phyloP scores from a whole-genome alignment of 2,888 invertebrate species.

The Epinotia demarniana region DNA sequence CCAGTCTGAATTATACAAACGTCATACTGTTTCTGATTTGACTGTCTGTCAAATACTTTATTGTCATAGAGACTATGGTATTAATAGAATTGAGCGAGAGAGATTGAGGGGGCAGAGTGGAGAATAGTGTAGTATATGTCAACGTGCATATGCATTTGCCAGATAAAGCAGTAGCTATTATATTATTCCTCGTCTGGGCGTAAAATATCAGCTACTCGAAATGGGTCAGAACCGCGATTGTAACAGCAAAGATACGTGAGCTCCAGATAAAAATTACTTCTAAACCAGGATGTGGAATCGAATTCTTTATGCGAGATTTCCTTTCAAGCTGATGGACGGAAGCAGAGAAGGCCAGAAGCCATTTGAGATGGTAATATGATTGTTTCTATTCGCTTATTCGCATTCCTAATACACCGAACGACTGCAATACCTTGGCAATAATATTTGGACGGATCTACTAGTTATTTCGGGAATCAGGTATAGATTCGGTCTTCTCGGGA shows the following conservation, averaged over 20 bases:
- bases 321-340: conserved; percentile 31
- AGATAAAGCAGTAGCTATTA: too few species aligned
- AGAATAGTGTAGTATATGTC: too few species aligned
- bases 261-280: neutral
- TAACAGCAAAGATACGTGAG: conserved; percentile 8
- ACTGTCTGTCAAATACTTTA: too few species aligned
- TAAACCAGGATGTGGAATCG: conserved; percentile 29
- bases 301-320: conserved; percentile 32
- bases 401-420: neutral
- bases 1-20: too few species aligned
- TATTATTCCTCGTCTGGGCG: too few species aligned
- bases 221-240: neutral
- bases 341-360: conserved; percentile 4
- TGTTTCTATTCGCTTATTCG: neutral
- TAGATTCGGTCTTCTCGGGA: neutral
- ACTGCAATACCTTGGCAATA: neutral
- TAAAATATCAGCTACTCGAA: neutral
- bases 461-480: neutral
- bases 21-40: too few species aligned
- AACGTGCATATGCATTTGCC: too few species aligned
- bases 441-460: neutral
- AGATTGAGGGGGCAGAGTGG: too few species aligned
- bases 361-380: conserved; percentile 32
- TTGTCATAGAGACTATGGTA: too few species aligned
- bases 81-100: too few species aligned